A percentile compares a stretch with the other conserved stretches of the same genome.
Evolutionary conservation across 1,140 invertebrate species (phyloP).

Genomic region (Condylostylus longicornis): DNA sequence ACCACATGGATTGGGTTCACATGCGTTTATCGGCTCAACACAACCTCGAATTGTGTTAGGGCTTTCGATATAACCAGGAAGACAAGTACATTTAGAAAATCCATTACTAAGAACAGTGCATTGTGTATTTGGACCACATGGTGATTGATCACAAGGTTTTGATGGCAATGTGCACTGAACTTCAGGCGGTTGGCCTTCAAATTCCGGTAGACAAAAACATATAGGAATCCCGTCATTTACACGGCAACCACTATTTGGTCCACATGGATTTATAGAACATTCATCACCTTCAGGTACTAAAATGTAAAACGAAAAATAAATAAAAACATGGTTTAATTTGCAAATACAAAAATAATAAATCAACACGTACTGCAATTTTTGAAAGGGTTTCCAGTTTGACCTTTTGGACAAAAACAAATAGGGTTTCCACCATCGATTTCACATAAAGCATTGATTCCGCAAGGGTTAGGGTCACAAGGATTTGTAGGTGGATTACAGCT

Average conservation of each 20-base stretch:
- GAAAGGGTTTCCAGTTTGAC: constrained; percentile 80
- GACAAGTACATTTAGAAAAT: constrained; percentile 73
- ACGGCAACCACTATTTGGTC: constrained; percentile 63
- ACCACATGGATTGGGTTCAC: constrained; percentile 69
- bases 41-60: constrained; percentile 77
- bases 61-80: constrained; percentile 67
- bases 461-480: constrained; percentile 70
- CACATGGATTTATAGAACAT: constrained; percentile 71
- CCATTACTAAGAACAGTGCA: constrained; percentile 66
- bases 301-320: constrained; percentile 1
- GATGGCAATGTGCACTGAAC: constrained; percentile 36
- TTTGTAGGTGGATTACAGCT: constrained; percentile 46
- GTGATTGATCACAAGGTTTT: constrained; percentile 69
- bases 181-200: constrained; percentile 65
- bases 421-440: constrained; percentile 73
- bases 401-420: constrained; percentile 78
- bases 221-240: constrained; percentile 50
- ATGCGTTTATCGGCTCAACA: constrained; percentile 56
- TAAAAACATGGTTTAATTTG: constrained; percentile 14
- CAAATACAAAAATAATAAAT: neutral
- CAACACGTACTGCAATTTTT: constrained; percentile 70
- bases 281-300: constrained; percentile 74
- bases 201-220: constrained; percentile 77
- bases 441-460: constrained; percentile 67
- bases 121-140: constrained; percentile 76